These are phyloP conservation scores for Callopanchax toddi DNA, from an alignment of 2,113 vertebrate species.

Conservation along the genomic window DNA sequence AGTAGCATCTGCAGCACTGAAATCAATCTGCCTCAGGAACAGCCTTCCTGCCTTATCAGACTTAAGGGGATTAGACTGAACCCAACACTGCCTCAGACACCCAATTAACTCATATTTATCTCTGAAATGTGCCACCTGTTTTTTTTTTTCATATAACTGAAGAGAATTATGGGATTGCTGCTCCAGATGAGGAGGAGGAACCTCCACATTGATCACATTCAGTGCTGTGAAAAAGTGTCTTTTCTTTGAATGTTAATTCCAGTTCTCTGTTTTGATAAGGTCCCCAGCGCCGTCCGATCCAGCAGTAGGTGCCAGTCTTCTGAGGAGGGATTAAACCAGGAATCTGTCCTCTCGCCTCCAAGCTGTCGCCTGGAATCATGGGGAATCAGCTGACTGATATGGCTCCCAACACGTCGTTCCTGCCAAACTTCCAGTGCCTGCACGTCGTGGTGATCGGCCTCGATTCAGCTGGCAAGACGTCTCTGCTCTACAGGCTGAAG, in stretches of 20 bases:
- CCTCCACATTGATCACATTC: too few relatives aligned
- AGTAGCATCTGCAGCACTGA: slow-evolving; percentile 43
- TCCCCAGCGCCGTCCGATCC: slow-evolving; percentile 51
- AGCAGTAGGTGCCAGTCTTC: slow-evolving; percentile 60
- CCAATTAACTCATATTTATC: slow-evolving; percentile 20
- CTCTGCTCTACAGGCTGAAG: slow-evolving; percentile 89
- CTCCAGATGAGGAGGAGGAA: background rate
- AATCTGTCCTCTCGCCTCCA: slow-evolving; percentile 60
- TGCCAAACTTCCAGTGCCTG: slow-evolving; percentile 85
- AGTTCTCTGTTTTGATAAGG: slow-evolving; percentile 71
- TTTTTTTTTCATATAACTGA: slow-evolving; percentile 23
- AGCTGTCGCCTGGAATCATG: slow-evolving; percentile 73
- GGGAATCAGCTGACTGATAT: slow-evolving; percentile 90
- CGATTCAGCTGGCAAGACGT: slow-evolving; percentile 89
- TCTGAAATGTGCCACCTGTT: slow-evolving; percentile 8
- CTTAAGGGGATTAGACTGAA: slow-evolving; percentile 62
- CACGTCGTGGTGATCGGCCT: slow-evolving; percentile 90
- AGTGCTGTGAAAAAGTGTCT: too few relatives aligned
- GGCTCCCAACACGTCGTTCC: slow-evolving; percentile 82
- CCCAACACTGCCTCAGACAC: slow-evolving; percentile 23
- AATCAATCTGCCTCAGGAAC: slow-evolving; percentile 39
- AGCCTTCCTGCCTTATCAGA: slow-evolving; percentile 47
- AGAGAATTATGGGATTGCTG: background rate
- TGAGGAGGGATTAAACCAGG: slow-evolving; percentile 53
- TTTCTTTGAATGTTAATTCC: slow-evolving; percentile 35